phyloP scores from a whole-genome alignment of 2,888 invertebrate species.

The Pandemis corylana region DNA sequence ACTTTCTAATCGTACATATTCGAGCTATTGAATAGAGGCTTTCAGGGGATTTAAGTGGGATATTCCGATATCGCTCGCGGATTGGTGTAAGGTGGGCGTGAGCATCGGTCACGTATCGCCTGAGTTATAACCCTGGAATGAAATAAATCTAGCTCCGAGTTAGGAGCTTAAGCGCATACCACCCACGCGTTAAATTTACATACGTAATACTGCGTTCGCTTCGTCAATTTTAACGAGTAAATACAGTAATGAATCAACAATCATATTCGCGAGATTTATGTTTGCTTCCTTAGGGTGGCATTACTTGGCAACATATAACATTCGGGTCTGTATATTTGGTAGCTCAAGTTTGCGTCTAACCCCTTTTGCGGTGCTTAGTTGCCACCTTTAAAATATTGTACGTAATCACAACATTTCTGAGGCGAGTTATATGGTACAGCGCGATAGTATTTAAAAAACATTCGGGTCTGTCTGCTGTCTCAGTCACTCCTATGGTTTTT shows the following conservation, averaged over 20 bases:
- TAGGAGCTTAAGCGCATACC: conserved; percentile 62
- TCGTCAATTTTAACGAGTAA: conserved; percentile 46
- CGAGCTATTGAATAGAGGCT: conserved; percentile 32
- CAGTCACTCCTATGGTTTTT: no score
- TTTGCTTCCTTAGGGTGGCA: conserved; percentile 12
- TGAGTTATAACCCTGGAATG: conserved; percentile 75
- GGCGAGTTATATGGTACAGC: no score
- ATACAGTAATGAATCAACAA: conserved; percentile 41
- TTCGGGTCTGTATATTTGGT: not conserved
- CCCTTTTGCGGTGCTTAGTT: no score
- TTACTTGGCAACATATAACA: not conserved
- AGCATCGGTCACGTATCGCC: conserved; percentile 81
- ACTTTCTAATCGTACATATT: conserved; percentile 31
- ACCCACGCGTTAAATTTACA: conserved; percentile 62
- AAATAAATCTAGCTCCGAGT: conserved; percentile 74
- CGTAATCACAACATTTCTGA: no score
- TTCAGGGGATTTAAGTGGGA: conserved; percentile 34
- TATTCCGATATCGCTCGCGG: conserved; percentile 52
- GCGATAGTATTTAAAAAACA: no score
- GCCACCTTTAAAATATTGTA: no score
- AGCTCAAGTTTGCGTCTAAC: no score
- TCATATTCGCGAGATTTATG: conserved; percentile 21
- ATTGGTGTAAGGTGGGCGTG: conserved; percentile 68
- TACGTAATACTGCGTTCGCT: conserved; percentile 51
- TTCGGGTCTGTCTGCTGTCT: no score